Percentiles rank a stretch among this genome's conserved stretches.
These are phyloP conservation scores for Galaxea fascicularis DNA, from an alignment of 92 coral and sea anemone genomes.

Conservation along the genomic window DNA sequence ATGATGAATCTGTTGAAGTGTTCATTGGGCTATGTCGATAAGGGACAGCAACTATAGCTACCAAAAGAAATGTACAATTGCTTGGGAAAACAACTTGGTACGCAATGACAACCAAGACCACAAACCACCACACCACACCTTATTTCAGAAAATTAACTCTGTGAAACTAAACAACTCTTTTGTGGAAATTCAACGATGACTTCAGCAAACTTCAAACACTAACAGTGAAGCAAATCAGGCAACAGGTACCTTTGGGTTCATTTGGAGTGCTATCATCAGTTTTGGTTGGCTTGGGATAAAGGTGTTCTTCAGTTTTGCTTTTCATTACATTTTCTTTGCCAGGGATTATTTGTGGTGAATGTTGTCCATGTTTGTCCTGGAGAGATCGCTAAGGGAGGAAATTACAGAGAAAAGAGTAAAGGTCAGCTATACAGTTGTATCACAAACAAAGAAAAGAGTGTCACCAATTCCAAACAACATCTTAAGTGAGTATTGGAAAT, in stretches of 20 bases:
- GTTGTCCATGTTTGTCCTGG: background rate
- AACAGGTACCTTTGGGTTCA: slow-evolving; percentile 1
- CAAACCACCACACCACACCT: no score
- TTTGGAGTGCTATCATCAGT: background rate
- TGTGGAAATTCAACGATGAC: no score
- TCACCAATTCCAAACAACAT: no score
- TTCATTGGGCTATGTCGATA: background rate
- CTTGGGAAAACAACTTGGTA: no score
- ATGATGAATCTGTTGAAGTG: background rate
- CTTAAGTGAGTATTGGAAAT: no score
- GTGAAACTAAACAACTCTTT: no score
- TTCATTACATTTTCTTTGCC: background rate
- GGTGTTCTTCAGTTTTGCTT: background rate
- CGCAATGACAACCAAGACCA: no score
- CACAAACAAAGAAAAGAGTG: background rate
- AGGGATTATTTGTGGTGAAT: background rate
- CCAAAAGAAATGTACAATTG: no score
- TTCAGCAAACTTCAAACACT: background rate
- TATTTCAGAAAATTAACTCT: no score
- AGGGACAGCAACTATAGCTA: background rate
- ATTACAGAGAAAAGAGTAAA: background rate
- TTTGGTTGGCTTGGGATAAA: slow-evolving; percentile 19
- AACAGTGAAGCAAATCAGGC: background rate
- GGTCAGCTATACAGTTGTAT: background rate
- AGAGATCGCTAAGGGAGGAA: background rate